Evolutionary conservation across 2,888 invertebrate species (phyloP).

Genomic region (Eilema caniola): DNA sequence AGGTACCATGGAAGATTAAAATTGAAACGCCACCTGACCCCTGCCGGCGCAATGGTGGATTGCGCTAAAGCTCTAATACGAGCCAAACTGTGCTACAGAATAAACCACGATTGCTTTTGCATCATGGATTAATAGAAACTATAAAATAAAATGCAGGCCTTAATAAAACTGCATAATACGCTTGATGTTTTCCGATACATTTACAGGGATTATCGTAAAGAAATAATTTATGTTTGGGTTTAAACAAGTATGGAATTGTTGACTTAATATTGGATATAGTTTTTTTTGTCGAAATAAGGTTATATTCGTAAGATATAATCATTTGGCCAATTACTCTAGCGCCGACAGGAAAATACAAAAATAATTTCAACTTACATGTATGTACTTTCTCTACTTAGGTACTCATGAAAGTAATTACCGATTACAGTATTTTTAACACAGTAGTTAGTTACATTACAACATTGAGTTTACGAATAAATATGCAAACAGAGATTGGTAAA

Average conservation of each 20-base stretch:
- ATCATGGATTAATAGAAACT: slow-evolving; percentile 6
- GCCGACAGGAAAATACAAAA: not conserved
- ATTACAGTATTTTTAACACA: not conserved
- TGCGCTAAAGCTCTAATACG: slow-evolving; percentile 5
- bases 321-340: not conserved
- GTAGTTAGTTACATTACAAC: not conserved
- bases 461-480: not conserved
- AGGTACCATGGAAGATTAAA: slow-evolving; percentile 71
- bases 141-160: slow-evolving; percentile 9
- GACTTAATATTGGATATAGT: not conserved
- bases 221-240: not conserved
- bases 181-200: not conserved
- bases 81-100: slow-evolving; percentile 17
- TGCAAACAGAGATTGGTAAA: slow-evolving; percentile 23
- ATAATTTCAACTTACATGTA: not conserved
- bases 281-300: no score
- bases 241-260: not conserved
- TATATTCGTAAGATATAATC: no score
- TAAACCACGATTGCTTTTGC: slow-evolving; percentile 13
- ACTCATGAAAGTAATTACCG: no score
- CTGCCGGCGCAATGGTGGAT: not conserved
- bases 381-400: no score
- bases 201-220: not conserved
- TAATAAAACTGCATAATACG: slow-evolving; percentile 12
- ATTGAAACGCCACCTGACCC: slow-evolving; percentile 71